These are phyloP conservation scores for Zaprionus ghesquierei DNA, from an alignment of 1,140 invertebrate species.

Conservation along the genomic window DNA sequence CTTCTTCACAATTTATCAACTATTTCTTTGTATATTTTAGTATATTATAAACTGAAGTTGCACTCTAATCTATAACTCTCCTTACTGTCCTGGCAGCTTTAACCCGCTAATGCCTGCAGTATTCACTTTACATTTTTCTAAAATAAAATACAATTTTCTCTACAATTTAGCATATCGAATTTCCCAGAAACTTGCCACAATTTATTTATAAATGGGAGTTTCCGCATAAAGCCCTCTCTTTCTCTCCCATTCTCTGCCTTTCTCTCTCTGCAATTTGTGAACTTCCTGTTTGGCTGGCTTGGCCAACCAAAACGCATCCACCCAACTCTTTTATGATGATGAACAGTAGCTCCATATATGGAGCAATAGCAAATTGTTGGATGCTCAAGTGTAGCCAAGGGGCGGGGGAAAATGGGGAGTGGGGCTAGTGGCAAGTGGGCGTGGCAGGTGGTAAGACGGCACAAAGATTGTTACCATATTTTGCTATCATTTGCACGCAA, in stretches of 20 bases:
- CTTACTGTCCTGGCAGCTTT: too few species aligned
- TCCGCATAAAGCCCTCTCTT: too few species aligned
- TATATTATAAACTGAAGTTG: too few species aligned
- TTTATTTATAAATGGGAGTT: constrained; percentile 1
- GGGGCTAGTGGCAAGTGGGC: background rate
- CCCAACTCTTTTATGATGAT: constrained; percentile 1
- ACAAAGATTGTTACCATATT: constrained; percentile 78
- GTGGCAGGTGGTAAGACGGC: constrained; percentile 31
- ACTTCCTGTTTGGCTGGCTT: background rate
- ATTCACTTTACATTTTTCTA: background rate
- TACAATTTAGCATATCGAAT: background rate
- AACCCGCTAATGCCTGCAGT: too few species aligned
- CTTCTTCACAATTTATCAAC: too few species aligned
- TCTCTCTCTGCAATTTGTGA: background rate
- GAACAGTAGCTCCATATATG: background rate
- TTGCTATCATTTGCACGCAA: constrained; percentile 79
- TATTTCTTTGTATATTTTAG: too few species aligned
- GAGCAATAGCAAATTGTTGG: constrained; percentile 8
- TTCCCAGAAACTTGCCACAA: background rate
- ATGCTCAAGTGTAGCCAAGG: background rate
- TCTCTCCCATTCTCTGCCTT: background rate
- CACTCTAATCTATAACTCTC: too few species aligned
- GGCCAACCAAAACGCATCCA: too few species aligned
- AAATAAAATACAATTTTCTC: background rate
- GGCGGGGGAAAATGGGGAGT: background rate